phyloP scores from a whole-genome alignment of 2,888 invertebrate genomes.

The Bugulina stolonifera region DNA sequence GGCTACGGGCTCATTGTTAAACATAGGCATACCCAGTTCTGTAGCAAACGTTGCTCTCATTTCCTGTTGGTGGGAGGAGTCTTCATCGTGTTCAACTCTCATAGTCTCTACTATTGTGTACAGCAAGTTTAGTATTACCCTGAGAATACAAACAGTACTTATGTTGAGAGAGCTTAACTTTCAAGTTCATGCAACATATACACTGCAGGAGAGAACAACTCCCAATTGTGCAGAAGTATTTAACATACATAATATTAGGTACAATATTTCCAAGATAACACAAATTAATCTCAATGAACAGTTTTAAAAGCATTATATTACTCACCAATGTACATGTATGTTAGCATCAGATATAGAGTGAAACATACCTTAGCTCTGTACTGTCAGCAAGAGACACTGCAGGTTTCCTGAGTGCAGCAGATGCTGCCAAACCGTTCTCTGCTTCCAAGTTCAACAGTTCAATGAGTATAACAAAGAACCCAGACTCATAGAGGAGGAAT shows the following conservation, averaged over 20 bases:
- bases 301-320: too few species aligned
- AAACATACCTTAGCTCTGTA: slow-evolving; percentile 71
- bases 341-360: too few species aligned
- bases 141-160: slow-evolving; percentile 29
- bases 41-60: slow-evolving; percentile 22
- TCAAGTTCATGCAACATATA: too few species aligned
- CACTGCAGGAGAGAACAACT: too few species aligned
- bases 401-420: slow-evolving; percentile 58
- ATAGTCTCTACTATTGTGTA: slow-evolving; percentile 94
- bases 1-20: slow-evolving; percentile 73
- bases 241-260: too few species aligned
- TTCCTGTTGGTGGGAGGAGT: slow-evolving; percentile 1
- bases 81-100: slow-evolving; percentile 34
- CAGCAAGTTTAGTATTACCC: slow-evolving; percentile 80
- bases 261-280: too few species aligned
- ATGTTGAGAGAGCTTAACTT: neutral
- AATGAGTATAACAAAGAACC: slow-evolving; percentile 81
- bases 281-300: too few species aligned
- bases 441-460: slow-evolving; percentile 91
- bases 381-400: slow-evolving; percentile 84
- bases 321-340: too few species aligned
- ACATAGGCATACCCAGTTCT: slow-evolving; percentile 26
- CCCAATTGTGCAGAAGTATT: too few species aligned
- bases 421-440: slow-evolving; percentile 69
- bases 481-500: slow-evolving; percentile 79